Conservation (phyloP, 1,140 invertebrate genomes). For the Ericerus pela region DNA sequence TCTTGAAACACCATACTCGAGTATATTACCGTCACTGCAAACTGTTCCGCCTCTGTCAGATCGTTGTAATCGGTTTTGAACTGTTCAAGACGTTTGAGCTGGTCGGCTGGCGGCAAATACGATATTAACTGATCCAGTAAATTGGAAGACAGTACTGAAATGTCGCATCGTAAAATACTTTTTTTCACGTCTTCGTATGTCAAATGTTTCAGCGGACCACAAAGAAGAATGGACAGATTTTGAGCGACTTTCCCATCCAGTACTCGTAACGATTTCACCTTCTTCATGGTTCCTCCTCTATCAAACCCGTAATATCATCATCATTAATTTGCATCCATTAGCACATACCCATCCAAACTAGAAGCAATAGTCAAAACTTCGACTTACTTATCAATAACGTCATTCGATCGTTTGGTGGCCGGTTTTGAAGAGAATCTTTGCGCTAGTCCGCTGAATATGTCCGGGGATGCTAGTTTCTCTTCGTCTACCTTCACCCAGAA, state of each 20-base stretch:
- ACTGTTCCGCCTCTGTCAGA: constrained; percentile 85
- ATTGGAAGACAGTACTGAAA: constrained; percentile 60
- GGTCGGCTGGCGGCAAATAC: constrained; percentile 78
- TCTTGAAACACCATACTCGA: neutral
- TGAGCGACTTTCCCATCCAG: constrained; percentile 85
- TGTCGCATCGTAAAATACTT: constrained; percentile 73
- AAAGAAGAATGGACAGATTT: constrained; percentile 83
- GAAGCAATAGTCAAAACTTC: too few relatives aligned
- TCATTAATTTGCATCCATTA: too few relatives aligned
- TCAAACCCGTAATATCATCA: constrained; percentile 21
- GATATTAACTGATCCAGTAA: constrained; percentile 70
- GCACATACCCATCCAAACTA: too few relatives aligned
- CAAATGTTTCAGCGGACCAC: constrained; percentile 78
- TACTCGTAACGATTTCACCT: constrained; percentile 79
- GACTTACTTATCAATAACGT: constrained; percentile 51
- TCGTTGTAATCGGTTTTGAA: constrained; percentile 61
- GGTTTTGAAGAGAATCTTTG: constrained; percentile 79
- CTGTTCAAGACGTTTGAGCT: constrained; percentile 65
- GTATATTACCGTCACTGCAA: constrained; percentile 82
- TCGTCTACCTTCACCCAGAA: constrained; percentile 92
- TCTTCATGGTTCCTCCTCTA: constrained; percentile 54
- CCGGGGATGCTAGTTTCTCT: constrained; percentile 69
- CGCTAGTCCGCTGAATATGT: constrained; percentile 68
- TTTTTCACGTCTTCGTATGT: constrained; percentile 69
- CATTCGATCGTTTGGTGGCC: constrained; percentile 12